phyloP scores from a whole-genome alignment of 2,113 vertebrate species.

The Gila orcuttii region DNA sequence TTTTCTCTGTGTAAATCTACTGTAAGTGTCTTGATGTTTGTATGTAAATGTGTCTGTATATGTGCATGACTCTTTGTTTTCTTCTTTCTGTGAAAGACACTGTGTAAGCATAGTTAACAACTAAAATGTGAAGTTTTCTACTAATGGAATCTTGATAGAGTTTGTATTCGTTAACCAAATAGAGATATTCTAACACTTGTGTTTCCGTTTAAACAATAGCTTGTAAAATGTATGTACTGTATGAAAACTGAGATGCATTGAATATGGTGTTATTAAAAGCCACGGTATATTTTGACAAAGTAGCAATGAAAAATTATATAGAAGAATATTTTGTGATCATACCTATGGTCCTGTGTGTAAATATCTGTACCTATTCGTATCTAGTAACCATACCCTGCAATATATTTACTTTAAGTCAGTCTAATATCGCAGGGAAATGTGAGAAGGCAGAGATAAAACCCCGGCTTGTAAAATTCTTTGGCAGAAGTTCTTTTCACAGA shows the following conservation, averaged over 20 bases:
- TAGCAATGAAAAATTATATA: background rate
- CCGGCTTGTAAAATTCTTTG: constrained; percentile 31
- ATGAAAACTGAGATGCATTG: constrained; percentile 1
- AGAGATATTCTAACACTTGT: constrained; percentile 51
- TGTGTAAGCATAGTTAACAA: constrained; percentile 73
- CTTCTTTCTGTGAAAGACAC: constrained; percentile 94
- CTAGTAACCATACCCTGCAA: background rate
- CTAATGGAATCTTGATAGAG: constrained; percentile 68
- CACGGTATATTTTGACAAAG: background rate
- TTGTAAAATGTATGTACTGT: constrained; percentile 2
- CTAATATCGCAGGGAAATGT: background rate
- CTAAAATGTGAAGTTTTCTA: constrained; percentile 79
- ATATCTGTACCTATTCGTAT: background rate
- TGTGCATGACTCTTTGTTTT: constrained; percentile 59
- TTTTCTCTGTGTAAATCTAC: constrained; percentile 45
- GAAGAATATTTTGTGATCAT: background rate
- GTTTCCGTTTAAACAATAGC: constrained; percentile 3
- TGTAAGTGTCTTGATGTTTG: constrained; percentile 42
- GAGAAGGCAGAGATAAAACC: constrained; percentile 3
- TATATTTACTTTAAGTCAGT: background rate
- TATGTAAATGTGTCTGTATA: constrained; percentile 57
- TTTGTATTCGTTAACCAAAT: constrained; percentile 68
- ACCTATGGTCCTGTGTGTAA: background rate
- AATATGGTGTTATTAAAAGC: constrained; percentile 23
- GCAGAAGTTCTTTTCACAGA: constrained; percentile 23